Percentiles rank a stretch among this genome's conserved stretches.
Conservation (phyloP, 23 tunicate species). For the Corella eumyota region DNA sequence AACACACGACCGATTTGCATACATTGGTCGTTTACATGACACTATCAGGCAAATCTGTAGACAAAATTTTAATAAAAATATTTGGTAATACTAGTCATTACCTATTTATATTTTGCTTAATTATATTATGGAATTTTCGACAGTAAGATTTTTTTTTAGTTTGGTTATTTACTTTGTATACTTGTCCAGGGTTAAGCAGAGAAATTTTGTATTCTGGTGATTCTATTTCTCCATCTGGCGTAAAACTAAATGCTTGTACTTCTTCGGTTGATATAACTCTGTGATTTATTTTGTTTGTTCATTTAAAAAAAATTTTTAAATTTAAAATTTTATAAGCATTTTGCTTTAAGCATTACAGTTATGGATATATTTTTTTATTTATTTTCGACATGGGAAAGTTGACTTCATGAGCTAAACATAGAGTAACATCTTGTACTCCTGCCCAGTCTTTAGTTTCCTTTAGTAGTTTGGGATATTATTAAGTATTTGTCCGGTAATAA, state of each 20-base stretch:
- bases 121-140: neutral
- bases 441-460: too few relatives aligned
- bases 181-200: conserved; percentile 13
- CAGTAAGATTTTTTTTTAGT: neutral
- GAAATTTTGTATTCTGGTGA: conserved; percentile 23
- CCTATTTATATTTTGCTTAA: neutral
- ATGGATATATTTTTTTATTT: too few relatives aligned
- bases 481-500: too few relatives aligned
- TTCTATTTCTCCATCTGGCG: conserved; percentile 3
- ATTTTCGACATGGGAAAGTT: too few relatives aligned
- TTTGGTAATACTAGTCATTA: neutral
- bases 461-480: too few relatives aligned
- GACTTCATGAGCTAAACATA: too few relatives aligned
- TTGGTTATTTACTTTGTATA: conserved; percentile 16
- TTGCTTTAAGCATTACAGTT: too few relatives aligned
- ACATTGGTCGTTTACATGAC: neutral
- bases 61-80: neutral
- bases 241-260: conserved; percentile 1
- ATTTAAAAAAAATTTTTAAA: too few relatives aligned
- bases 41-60: neutral
- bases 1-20: neutral
- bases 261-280: conserved; percentile 8
- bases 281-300: too few relatives aligned
- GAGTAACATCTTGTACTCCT: too few relatives aligned
- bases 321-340: too few relatives aligned